A percentile compares a stretch with the other conserved stretches of the same genome.
These are phyloP conservation scores for Grammatotria lemairii DNA, from an alignment of 2,113 vertebrate species.

Conservation along the genomic window DNA sequence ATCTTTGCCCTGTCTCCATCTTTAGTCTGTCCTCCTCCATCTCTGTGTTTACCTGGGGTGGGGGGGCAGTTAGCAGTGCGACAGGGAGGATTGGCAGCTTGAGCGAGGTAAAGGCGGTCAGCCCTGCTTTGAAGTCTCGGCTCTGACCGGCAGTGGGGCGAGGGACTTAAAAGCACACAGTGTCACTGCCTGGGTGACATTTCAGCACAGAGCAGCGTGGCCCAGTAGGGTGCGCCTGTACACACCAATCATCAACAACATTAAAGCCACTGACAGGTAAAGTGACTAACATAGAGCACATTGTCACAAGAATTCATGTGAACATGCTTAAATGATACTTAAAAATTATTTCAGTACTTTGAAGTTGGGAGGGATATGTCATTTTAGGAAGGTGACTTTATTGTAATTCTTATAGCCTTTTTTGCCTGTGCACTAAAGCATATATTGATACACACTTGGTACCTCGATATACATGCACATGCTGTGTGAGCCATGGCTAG, in stretches of 20 bases:
- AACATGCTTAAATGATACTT: background rate
- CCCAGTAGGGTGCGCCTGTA: constrained; percentile 1
- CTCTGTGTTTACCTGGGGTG: constrained; percentile 31
- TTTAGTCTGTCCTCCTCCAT: background rate
- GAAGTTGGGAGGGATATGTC: background rate
- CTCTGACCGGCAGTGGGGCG: constrained; percentile 7
- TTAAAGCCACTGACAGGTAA: background rate
- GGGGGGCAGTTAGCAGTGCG: background rate
- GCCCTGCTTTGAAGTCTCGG: constrained; percentile 46
- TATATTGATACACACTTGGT: background rate
- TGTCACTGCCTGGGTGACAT: constrained; percentile 50
- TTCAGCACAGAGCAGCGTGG: constrained; percentile 24
- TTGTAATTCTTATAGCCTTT: background rate
- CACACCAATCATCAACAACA: background rate
- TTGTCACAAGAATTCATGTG: background rate
- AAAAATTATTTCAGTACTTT: background rate
- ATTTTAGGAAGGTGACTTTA: background rate
- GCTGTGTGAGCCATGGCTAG: background rate
- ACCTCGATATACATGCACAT: background rate
- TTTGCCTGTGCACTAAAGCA: background rate
- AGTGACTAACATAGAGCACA: background rate
- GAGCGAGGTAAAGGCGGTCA: background rate
- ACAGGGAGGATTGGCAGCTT: constrained; percentile 4
- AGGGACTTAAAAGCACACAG: constrained; percentile 51
- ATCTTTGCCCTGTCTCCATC: constrained; percentile 15